phyloP scores from a whole-genome alignment of 35 echinoderm and acorn worm species.

The Strongylocentrotus purpuratus region DNA sequence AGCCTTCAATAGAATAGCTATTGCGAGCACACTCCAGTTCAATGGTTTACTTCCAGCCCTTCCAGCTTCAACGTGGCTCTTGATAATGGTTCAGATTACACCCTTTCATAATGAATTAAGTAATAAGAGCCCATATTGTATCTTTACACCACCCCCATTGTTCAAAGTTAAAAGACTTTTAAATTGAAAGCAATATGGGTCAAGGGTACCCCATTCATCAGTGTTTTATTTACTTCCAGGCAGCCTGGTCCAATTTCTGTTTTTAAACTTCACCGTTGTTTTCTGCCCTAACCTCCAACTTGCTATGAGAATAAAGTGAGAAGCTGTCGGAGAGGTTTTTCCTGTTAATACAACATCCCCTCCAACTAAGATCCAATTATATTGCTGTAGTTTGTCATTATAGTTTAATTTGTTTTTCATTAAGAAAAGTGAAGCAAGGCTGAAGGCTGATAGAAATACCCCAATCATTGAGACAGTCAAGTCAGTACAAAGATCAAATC shows the following conservation, averaged over 20 bases:
- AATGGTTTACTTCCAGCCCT: background rate
- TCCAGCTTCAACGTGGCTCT: background rate
- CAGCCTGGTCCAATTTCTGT: background rate
- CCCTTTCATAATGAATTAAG: slow-evolving; percentile 18
- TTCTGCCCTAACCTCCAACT: background rate
- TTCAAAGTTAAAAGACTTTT: background rate
- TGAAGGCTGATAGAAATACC: background rate
- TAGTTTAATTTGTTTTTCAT: slow-evolving; percentile 4
- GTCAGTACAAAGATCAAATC: background rate
- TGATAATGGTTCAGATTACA: background rate
- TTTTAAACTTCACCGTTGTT: background rate
- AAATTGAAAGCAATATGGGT: slow-evolving; percentile 13
- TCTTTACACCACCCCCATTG: slow-evolving; percentile 20
- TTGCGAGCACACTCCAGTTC: background rate
- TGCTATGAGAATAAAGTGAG: background rate
- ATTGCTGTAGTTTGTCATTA: background rate
- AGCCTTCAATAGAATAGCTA: background rate
- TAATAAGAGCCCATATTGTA: slow-evolving; percentile 4
- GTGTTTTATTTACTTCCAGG: slow-evolving; percentile 30
- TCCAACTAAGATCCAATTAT: background rate
- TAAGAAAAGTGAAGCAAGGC: background rate
- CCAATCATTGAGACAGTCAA: background rate
- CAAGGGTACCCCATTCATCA: slow-evolving; percentile 2
- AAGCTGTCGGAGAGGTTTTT: background rate
- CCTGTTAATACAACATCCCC: background rate